phyloP scores from a whole-genome alignment of 2,797 vertebrate genomes.

The Leptodactylus fallax region DNA sequence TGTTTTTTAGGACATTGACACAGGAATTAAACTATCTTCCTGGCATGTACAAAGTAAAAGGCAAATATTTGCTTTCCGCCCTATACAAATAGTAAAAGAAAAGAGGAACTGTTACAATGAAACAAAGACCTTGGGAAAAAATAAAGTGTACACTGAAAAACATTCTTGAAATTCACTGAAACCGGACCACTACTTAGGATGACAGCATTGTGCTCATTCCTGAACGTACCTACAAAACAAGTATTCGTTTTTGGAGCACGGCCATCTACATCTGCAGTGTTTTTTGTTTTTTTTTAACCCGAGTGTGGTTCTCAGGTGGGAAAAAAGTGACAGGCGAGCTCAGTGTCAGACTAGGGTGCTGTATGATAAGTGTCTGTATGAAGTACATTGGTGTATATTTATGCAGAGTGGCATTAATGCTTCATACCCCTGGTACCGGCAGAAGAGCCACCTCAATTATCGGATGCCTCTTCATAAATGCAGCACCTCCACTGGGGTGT shows the following conservation, averaged over 20 bases:
- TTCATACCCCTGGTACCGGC: too few species aligned
- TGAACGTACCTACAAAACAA: background rate
- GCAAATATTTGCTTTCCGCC: slow-evolving; percentile 14
- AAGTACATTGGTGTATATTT: too few species aligned
- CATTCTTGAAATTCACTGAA: background rate
- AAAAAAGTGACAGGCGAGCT: too few species aligned
- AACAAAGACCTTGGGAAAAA: background rate
- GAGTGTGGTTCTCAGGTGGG: too few species aligned
- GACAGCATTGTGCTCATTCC: background rate
- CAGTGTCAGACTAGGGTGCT: too few species aligned
- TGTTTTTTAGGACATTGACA: background rate
- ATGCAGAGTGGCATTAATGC: too few species aligned
- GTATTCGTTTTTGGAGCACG: background rate
- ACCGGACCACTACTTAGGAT: background rate
- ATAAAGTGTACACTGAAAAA: background rate
- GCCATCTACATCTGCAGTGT: background rate
- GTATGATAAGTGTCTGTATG: too few species aligned
- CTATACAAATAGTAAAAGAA: background rate
- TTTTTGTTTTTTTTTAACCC: too few species aligned
- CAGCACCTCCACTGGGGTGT: too few species aligned
- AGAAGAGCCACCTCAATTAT: too few species aligned
- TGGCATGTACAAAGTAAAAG: background rate
- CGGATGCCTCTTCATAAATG: too few species aligned
- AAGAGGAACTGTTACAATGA: background rate
- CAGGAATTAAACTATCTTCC: background rate